Percentiles rank a stretch among this genome's conserved stretches.
These are phyloP conservation scores for Galeopsomyia nigrocyanea DNA, from an alignment of 2,888 invertebrate species.

Conservation along the genomic window DNA sequence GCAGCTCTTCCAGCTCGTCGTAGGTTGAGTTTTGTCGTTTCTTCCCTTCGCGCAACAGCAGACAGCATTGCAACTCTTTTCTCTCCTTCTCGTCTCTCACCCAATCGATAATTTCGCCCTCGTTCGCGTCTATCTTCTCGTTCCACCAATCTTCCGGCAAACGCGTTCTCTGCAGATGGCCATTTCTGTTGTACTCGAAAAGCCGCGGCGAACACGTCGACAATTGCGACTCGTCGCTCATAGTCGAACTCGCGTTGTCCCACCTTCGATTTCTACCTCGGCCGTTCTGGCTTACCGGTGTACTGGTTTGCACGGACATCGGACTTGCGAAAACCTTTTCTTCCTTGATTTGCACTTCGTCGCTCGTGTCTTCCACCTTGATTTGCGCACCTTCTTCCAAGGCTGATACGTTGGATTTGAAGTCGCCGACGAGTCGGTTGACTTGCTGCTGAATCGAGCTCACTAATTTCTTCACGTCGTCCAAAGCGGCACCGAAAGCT, in stretches of 20 bases:
- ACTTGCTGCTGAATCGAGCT: background rate
- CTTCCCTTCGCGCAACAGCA: constrained; percentile 27
- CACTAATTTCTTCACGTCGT: background rate
- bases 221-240: no score
- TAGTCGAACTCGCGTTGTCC: no score
- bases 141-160: constrained; percentile 6
- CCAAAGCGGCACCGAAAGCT: background rate
- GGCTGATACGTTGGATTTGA: no score
- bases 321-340: no score
- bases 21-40: background rate
- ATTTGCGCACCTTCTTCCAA: no score
- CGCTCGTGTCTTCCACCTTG: no score
- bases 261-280: no score
- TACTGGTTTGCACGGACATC: no score
- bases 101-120: constrained; percentile 3
- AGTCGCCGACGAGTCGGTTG: no score
- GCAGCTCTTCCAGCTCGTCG: constrained; percentile 8
- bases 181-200: background rate
- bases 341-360: no score
- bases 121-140: background rate
- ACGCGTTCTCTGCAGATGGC: background rate
- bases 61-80: background rate
- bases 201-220: no score
- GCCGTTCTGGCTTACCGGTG: no score
- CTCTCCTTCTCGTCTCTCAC: background rate